Conservation (phyloP, 2,797 vertebrate genomes). For the Oreonectes daqikongensis region DNA sequence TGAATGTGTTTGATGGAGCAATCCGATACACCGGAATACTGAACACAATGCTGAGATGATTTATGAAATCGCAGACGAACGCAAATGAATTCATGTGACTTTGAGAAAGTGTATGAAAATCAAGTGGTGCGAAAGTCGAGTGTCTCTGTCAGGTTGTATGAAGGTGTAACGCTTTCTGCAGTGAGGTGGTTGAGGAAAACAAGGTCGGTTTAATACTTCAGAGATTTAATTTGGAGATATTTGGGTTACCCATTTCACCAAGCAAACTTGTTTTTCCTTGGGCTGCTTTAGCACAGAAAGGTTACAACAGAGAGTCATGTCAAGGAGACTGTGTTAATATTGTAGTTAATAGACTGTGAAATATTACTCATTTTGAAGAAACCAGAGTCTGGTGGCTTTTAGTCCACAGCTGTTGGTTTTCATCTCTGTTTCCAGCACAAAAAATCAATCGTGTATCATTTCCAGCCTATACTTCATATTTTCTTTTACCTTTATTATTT, state of each 20-base stretch:
- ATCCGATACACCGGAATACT: slow-evolving; percentile 26
- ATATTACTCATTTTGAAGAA: too few relatives aligned
- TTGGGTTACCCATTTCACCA: slow-evolving; percentile 27
- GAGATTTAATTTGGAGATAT: slow-evolving; percentile 34
- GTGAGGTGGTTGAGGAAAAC: background rate
- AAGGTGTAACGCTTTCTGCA: slow-evolving; percentile 9
- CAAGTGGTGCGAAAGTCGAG: background rate
- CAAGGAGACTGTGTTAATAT: too few relatives aligned
- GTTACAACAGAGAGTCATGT: background rate
- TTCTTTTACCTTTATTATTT: too few relatives aligned
- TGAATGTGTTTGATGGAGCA: slow-evolving; percentile 20
- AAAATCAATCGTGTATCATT: too few relatives aligned
- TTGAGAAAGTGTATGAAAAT: background rate
- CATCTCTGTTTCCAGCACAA: too few relatives aligned
- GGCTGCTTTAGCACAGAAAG: slow-evolving; percentile 2
- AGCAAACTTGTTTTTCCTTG: slow-evolving; percentile 12
- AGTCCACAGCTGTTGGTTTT: too few relatives aligned
- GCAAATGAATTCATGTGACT: background rate
- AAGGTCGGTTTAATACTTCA: slow-evolving; percentile 47
- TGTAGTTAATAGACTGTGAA: too few relatives aligned
- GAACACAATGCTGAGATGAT: background rate
- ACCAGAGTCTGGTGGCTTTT: too few relatives aligned
- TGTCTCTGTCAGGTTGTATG: slow-evolving; percentile 16
- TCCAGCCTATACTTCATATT: too few relatives aligned
- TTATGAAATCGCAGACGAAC: background rate